Evolutionary conservation across 2,797 vertebrate genomes (phyloP), one percentile per base, ranked within the genome.

Genomic region (Scolopax bukidnonensis): DNA sequence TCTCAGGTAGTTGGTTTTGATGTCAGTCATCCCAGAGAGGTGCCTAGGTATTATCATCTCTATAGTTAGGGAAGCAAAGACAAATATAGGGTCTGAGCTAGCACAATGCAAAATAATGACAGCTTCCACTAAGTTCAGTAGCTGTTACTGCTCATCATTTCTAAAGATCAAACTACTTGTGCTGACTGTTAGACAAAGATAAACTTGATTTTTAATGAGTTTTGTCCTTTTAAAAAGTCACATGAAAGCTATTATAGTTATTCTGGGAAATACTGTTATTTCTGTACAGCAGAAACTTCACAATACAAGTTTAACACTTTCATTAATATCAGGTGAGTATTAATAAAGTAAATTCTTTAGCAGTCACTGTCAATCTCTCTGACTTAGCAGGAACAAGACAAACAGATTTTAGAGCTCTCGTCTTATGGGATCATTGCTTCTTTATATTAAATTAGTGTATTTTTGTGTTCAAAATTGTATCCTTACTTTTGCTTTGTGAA

Each of bases 71-170:
- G 73, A 86, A 81, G 12, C 23, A 89, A 86, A 74, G 82, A 57
- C 76, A 95, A 93, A 74, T 84, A 77, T 1, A 89, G 56, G 71
- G 28, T 60, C 51, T 87, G 75, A 91, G 48, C 23, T 64, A 70
- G 28, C 25, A 41, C 21, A n/a, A 11, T 70, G 56, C 25, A 74
- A 75, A 65, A 59, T 64, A 69, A 78, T 70, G 45, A 85, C 64
- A 94, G 48, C 17, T 95, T 95, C 73, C 38, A 50, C 27, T 91
- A 48, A 54, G 59, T 92, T 89, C 71, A 77, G 56, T 59, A 85
- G 41, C 64, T 89, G 60, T 50, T 83, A 56, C 36, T 45, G 19
- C 45, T 91, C 65, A 45, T 83, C 53, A 75, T 0, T 71, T 84
- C 65, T 80, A 74, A 74, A 85, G 56, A 85, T 71, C 56, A 89